Percentiles rank a stretch among this genome's conserved stretches.
Conservation (phyloP, 1,140 invertebrate species). For the Ceratosolen solmsi region DNA sequence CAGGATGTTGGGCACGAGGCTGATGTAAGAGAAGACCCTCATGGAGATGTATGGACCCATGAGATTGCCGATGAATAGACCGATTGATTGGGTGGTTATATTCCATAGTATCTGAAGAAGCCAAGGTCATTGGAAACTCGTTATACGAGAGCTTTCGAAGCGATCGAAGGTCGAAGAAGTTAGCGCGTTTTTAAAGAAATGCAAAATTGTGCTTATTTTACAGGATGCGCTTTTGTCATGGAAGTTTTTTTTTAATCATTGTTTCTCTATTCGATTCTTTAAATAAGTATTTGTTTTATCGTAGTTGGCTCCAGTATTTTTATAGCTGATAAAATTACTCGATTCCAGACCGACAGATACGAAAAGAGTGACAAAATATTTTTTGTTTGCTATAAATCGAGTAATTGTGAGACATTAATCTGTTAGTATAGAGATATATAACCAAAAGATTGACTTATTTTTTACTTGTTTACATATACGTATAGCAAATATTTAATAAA, state of each 20-base stretch:
- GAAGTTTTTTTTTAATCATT: not conserved
- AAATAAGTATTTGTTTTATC: not conserved
- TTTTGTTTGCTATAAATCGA: constrained; percentile 1
- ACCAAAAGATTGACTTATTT: constrained; percentile 1
- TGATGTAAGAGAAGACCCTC: constrained; percentile 64
- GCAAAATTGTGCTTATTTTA: not conserved
- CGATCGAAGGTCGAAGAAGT: constrained; percentile 41
- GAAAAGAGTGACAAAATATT: not conserved
- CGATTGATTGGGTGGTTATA: constrained; percentile 72
- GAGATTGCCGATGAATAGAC: constrained; percentile 65
- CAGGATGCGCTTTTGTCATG: not conserved
- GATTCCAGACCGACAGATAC: not conserved
- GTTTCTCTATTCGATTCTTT: not conserved
- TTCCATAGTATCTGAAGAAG: constrained; percentile 73
- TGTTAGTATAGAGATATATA: not conserved
- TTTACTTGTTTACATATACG: not conserved
- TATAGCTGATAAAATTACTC: not conserved
- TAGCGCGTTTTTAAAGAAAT: not conserved
- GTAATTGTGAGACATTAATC: constrained; percentile 5
- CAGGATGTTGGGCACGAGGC: constrained; percentile 67
- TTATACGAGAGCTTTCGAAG: constrained; percentile 11
- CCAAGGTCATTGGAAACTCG: constrained; percentile 20
- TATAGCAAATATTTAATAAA: constrained; percentile 17
- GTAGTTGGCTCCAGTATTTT: not conserved
- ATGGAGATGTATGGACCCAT: constrained; percentile 69